Evolutionary conservation across 2,888 invertebrate species (phyloP), one percentile per base, ranked within the genome.

Genomic region (Sphaerophoria rueppellii): DNA sequence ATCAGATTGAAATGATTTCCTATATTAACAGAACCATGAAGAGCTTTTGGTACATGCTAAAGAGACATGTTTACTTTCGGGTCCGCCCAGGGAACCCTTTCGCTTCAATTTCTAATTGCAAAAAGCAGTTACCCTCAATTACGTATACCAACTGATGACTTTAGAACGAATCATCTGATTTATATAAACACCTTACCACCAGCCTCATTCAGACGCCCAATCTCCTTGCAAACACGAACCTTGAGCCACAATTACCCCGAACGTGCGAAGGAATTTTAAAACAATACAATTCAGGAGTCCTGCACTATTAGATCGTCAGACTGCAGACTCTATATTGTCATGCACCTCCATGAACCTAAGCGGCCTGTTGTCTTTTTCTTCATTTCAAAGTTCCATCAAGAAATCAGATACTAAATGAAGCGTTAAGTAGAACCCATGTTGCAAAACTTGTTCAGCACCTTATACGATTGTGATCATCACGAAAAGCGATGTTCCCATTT

Each of bases 381-480:
- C n/a, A 32, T 7, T 65, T 6, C 5, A n/a, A 32, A 9, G n/a
- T 52, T 60, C 76, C 69, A 76, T 85, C 76, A 72, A 54, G 65
- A 40, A 52, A 81, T 81, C 85, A 85, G 85, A 85, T 85, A 80
- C 73, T 70, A 85, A 70, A 76, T 80, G 77, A 85, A 85, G 85
- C 85, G 85, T 85, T 85, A 85, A 85, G 85, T 85, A 77, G 81
- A 81, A 85, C 77, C 76, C 85, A 85, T 85, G 85, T 85, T 85
- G 85, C 81, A 85, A 81, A 81, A 81, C 85, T 85, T 85, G 85
- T 85, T 85, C 85, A 85, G 81, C 85, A 85, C 85, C 85, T 85
- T 85, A 73, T 85, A 73, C 81, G 85, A 85, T 85, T 85, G 85
- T 85, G 85, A 85, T 85, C 85, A 85, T 81, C 85, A 85, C 85